Conservation (phyloP, 2,113 vertebrate genomes). For the Epinephelus fuscoguttatus region DNA sequence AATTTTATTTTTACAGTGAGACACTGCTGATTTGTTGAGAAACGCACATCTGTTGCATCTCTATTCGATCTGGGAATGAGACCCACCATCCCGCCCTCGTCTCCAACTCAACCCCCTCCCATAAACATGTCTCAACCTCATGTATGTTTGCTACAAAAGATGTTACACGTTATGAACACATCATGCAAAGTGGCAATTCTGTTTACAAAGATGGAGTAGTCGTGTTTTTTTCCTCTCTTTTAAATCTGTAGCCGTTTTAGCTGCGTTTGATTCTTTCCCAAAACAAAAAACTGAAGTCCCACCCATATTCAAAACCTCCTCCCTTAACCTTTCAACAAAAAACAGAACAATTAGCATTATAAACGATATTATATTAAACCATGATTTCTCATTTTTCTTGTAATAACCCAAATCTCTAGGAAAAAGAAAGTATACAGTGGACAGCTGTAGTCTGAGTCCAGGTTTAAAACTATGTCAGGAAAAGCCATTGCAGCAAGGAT, state of each 20-base stretch:
- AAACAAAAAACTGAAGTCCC: slow-evolving; percentile 61
- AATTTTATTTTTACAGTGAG: slow-evolving; percentile 7
- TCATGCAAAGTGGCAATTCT: slow-evolving; percentile 87
- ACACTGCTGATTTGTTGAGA: slow-evolving; percentile 30
- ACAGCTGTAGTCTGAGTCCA: slow-evolving; percentile 73
- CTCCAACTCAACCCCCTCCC: slow-evolving; percentile 40
- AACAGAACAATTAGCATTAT: slow-evolving; percentile 72
- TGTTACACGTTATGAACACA: slow-evolving; percentile 83
- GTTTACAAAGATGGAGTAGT: slow-evolving; percentile 85
- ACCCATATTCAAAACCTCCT: slow-evolving; percentile 62
- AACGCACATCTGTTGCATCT: slow-evolving; percentile 49
- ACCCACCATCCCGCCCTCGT: slow-evolving; percentile 31
- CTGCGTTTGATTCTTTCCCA: slow-evolving; percentile 65
- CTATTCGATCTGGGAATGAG: slow-evolving; percentile 41
- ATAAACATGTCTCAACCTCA: slow-evolving; percentile 61
- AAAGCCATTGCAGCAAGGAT: slow-evolving; percentile 65
- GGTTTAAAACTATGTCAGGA: slow-evolving; percentile 66
- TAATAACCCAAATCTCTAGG: slow-evolving; percentile 76
- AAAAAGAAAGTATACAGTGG: slow-evolving; percentile 62
- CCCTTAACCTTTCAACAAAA: slow-evolving; percentile 57
- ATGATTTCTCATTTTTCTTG: slow-evolving; percentile 67
- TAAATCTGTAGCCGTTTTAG: slow-evolving; percentile 65
- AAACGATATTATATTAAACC: slow-evolving; percentile 80
- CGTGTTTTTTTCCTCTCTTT: slow-evolving; percentile 57
- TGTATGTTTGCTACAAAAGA: slow-evolving; percentile 83